Evolutionary conservation across 2,797 vertebrate genomes (phyloP).

Genomic region (Muscicapa comitata): DNA sequence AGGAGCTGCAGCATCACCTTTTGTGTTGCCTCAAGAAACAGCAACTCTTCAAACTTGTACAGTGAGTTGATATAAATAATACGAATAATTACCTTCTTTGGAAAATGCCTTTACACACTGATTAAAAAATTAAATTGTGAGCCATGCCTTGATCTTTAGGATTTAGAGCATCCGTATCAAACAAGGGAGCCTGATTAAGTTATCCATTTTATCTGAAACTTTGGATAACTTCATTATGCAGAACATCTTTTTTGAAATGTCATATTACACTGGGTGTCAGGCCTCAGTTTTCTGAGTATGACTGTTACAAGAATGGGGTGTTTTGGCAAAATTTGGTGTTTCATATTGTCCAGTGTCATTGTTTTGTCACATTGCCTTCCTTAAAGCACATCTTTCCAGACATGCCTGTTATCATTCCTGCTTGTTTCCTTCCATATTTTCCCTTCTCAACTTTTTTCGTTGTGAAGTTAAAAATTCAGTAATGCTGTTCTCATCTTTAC

Average conservation of each 20-base stretch:
- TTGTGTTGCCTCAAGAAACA: slow-evolving; percentile 12
- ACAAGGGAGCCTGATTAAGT: not conserved
- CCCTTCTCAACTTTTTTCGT: not conserved
- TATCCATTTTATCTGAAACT: not conserved
- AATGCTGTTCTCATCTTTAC: not conserved
- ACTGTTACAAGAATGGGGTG: accelerated
- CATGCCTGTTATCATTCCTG: not conserved
- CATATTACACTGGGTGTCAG: not conserved
- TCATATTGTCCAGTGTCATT: not conserved
- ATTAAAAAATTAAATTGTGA: not conserved
- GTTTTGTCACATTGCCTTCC: accelerated
- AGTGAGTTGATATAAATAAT: slow-evolving; percentile 62
- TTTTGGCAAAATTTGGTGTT: not conserved
- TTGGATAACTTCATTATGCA: accelerated
- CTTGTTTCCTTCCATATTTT: not conserved
- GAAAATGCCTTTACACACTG: not conserved
- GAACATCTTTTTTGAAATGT: not conserved
- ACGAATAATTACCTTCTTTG: not conserved
- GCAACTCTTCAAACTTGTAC: slow-evolving; percentile 56
- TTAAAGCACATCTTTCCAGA: not conserved
- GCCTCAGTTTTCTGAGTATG: not conserved
- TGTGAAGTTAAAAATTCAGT: not conserved
- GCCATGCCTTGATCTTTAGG: not conserved
- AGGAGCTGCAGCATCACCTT: not conserved
- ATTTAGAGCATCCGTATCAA: not conserved